These are phyloP conservation scores for Oscheius sp. DNA, from an alignment of 2,888 invertebrate genomes.

Conservation along the genomic window DNA sequence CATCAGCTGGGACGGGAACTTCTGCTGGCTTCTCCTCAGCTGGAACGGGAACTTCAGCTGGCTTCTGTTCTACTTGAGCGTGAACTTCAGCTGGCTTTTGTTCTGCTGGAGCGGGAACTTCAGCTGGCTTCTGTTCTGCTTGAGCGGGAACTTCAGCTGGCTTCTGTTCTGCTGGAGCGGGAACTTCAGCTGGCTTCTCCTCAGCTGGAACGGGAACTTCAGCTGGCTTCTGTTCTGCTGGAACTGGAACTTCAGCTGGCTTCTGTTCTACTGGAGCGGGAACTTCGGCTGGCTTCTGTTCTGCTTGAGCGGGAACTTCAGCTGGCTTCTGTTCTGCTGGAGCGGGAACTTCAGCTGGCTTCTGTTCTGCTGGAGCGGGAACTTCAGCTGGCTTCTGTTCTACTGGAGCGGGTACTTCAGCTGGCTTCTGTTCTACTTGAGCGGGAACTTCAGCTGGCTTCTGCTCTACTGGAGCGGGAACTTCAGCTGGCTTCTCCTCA, in stretches of 20 bases:
- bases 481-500: constrained; percentile 4
- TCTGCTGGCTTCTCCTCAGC: constrained; percentile 10
- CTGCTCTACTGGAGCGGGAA: constrained; percentile 5
- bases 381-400: constrained; percentile 2
- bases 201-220: constrained; percentile 7
- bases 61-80: constrained; percentile 3
- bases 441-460: background rate
- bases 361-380: background rate
- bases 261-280: background rate
- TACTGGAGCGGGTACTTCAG: background rate
- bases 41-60: constrained; percentile 3
- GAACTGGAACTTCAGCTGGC: background rate
- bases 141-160: constrained; percentile 4
- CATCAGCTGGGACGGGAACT: constrained; percentile 1
- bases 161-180: constrained; percentile 9
- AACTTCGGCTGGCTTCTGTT: constrained; percentile 5
- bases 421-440: constrained; percentile 8
- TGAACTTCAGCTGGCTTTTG: constrained; percentile 1
- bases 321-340: constrained; percentile 3
- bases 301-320: constrained; percentile 1
- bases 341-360: constrained; percentile 6
- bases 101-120: background rate
- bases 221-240: constrained; percentile 3
- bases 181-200: constrained; percentile 7
- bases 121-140: background rate